A percentile compares a stretch with the other conserved stretches of the same genome.
Evolutionary conservation across 1,140 invertebrate species (phyloP).

Genomic region (Choristoneura fumiferana): DNA sequence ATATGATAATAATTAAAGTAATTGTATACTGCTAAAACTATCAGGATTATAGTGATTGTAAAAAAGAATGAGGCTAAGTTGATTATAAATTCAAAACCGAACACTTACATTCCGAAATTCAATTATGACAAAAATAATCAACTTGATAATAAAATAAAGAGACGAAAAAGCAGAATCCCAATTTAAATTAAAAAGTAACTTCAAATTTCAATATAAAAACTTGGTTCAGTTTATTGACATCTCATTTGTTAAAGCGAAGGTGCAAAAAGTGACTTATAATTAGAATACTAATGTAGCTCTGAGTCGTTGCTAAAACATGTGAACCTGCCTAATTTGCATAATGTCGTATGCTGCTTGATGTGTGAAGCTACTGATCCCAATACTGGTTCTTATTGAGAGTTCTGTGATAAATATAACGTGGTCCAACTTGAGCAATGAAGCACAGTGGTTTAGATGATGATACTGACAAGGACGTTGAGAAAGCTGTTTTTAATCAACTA

Average conservation of each 20-base stretch:
- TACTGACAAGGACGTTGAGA: too few relatives aligned
- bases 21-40: conserved; percentile 12
- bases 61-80: conserved; percentile 4
- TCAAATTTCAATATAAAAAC: conserved; percentile 35
- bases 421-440: too few relatives aligned
- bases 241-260: conserved; percentile 48
- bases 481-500: too few relatives aligned
- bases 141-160: too few relatives aligned
- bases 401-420: too few relatives aligned
- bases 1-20: conserved; percentile 16
- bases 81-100: too few relatives aligned
- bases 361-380: conserved; percentile 56
- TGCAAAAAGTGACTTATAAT: conserved; percentile 58
- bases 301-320: conserved; percentile 51
- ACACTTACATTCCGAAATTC: too few relatives aligned
- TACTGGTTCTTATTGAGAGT: conserved; percentile 27
- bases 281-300: conserved; percentile 51
- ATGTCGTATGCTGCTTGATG: conserved; percentile 59
- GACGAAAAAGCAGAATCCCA: too few relatives aligned
- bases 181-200: conserved; percentile 18
- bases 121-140: too few relatives aligned
- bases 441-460: too few relatives aligned
- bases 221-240: conserved; percentile 41
- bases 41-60: conserved; percentile 10
- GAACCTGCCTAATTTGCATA: conserved; percentile 61